Evolutionary conservation across 2,888 invertebrate species (phyloP).

Genomic region (Glomeris marginata): DNA sequence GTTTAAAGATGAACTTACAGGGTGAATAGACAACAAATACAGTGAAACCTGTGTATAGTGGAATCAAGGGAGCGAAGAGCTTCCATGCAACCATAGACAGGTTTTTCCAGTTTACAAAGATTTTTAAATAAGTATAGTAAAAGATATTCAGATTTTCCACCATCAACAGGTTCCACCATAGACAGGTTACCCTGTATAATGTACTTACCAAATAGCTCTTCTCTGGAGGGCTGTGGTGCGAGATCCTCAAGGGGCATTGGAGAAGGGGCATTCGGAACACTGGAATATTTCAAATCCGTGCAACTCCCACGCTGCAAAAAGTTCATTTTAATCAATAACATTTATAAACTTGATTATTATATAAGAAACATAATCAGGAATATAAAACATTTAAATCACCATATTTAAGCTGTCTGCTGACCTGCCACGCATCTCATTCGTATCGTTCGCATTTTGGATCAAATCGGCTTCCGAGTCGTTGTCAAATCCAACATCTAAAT

Average conservation of each 20-base stretch:
- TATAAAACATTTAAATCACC: not conserved
- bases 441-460: not conserved
- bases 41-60: too few species aligned
- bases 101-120: not conserved
- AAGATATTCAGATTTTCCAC: too few species aligned
- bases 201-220: conserved; percentile 34
- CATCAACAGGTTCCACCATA: too few species aligned
- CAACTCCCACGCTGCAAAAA: conserved; percentile 8
- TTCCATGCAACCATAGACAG: not conserved
- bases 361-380: conserved; percentile 4
- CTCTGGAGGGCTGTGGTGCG: conserved; percentile 33
- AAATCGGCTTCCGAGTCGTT: not conserved
- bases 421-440: not conserved
- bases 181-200: too few species aligned
- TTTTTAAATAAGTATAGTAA: not conserved
- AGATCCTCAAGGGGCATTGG: conserved; percentile 29
- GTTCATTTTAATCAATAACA: not conserved
- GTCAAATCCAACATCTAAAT: conserved; percentile 18
- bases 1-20: too few species aligned
- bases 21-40: too few species aligned
- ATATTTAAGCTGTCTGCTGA: not conserved
- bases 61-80: too few species aligned
- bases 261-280: conserved; percentile 21
- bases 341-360: not conserved
- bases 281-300: conserved; percentile 16